A percentile compares a stretch with the other conserved stretches of the same genome.
Evolutionary conservation across 2,888 invertebrate species (phyloP).

Genomic region (Bellardia pandia): DNA sequence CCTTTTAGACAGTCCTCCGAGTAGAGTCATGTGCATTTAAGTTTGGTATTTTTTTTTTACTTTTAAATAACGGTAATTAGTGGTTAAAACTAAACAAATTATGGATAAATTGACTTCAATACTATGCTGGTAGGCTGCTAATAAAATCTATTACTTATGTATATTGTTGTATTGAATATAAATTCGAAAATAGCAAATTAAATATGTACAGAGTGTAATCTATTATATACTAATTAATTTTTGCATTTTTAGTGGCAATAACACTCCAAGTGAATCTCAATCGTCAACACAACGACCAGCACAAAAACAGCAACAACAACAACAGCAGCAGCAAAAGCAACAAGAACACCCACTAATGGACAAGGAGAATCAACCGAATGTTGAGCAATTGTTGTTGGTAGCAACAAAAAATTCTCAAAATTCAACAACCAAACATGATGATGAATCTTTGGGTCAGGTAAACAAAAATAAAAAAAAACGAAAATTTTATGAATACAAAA

Average conservation of each 20-base stretch:
- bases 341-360: conserved; percentile 69
- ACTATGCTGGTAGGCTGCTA: conserved; percentile 64
- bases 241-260: conserved; percentile 67
- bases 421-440: conserved; percentile 43
- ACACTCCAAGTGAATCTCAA: conserved; percentile 65
- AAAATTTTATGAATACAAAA: background rate
- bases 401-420: conserved; percentile 62
- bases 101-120: conserved; percentile 66
- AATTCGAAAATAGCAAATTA: too few species aligned
- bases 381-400: conserved; percentile 49
- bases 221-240: conserved; percentile 5
- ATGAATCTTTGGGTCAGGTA: conserved; percentile 64
- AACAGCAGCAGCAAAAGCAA: conserved; percentile 33
- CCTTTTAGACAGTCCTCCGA: conserved; percentile 11
- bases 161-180: background rate
- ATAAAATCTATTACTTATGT: background rate
- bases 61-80: conserved; percentile 17
- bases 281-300: conserved; percentile 41
- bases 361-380: conserved; percentile 67
- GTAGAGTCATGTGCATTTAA: conserved; percentile 50
- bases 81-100: conserved; percentile 2
- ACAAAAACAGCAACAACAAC: conserved; percentile 48
- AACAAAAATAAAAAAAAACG: background rate
- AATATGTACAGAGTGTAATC: background rate
- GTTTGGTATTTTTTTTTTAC: conserved; percentile 7